Evolutionary conservation across 2,113 vertebrate species (phyloP).

Genomic region (Eclectus roratus): DNA sequence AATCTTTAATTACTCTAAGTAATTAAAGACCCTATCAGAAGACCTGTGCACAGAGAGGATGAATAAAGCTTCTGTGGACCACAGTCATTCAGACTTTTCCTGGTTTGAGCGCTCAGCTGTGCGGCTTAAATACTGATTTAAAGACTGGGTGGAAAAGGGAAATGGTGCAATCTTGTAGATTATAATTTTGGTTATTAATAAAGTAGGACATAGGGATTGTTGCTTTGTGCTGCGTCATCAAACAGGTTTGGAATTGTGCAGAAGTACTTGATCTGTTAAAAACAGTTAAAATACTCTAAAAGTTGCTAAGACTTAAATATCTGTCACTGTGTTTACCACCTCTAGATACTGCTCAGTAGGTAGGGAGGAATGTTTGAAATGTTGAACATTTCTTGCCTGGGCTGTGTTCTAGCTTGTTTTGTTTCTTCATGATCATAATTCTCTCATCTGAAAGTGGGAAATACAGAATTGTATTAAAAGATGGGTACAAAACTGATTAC

Average conservation of each 20-base stretch:
- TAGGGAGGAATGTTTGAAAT: conserved; percentile 6
- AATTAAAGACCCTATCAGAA: background rate
- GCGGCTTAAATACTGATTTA: background rate
- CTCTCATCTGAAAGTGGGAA: background rate
- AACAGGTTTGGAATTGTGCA: background rate
- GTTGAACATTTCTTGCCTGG: background rate
- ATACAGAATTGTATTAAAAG: background rate
- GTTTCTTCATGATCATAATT: background rate
- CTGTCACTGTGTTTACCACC: background rate
- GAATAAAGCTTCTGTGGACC: background rate
- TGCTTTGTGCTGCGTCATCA: background rate
- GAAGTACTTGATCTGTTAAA: background rate
- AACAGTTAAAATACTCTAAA: background rate
- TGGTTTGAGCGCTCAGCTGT: background rate
- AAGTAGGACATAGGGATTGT: background rate
- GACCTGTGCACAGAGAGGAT: background rate
- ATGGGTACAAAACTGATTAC: background rate
- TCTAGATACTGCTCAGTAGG: background rate
- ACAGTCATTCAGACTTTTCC: background rate
- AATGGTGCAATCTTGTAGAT: background rate
- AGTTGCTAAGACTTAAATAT: background rate
- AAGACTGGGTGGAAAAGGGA: background rate
- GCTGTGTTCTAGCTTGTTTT: background rate
- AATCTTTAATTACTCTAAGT: background rate
- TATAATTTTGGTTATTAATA: background rate